These are phyloP conservation scores for Poecilia velifera DNA, from an alignment of 2,797 vertebrate genomes.

Conservation along the genomic window DNA sequence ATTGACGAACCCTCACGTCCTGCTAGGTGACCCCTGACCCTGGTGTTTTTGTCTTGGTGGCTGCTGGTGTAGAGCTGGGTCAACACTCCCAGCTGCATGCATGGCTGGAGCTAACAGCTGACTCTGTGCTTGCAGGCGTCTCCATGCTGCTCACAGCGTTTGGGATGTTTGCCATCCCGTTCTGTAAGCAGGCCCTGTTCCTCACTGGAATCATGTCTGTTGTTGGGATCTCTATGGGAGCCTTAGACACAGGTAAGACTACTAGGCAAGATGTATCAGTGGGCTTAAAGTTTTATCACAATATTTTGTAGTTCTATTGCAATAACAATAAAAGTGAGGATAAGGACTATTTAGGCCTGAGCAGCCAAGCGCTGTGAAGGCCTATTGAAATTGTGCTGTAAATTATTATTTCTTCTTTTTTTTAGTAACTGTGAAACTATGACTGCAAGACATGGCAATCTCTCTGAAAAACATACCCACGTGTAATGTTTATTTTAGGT, in stretches of 20 bases:
- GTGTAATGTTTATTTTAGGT: too few relatives aligned
- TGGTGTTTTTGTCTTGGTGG: neutral
- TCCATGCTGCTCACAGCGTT: slow-evolving; percentile 85
- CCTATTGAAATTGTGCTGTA: too few relatives aligned
- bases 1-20: slow-evolving; percentile 83
- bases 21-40: slow-evolving; percentile 82
- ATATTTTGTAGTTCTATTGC: too few relatives aligned
- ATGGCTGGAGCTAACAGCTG: neutral
- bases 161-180: slow-evolving; percentile 87
- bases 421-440: too few relatives aligned
- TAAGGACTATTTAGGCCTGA: too few relatives aligned
- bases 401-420: neutral
- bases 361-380: too few relatives aligned
- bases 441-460: too few relatives aligned
- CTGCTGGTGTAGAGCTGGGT: neutral
- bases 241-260: slow-evolving; percentile 89
- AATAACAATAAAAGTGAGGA: too few relatives aligned
- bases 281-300: too few relatives aligned
- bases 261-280: neutral
- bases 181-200: slow-evolving; percentile 80
- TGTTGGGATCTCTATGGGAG: slow-evolving; percentile 88
- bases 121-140: slow-evolving; percentile 73
- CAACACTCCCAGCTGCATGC: neutral
- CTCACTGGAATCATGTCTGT: slow-evolving; percentile 83
- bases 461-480: too few relatives aligned